Conservation (phyloP, 2,113 vertebrate genomes). For the Pitta sordida region DNA sequence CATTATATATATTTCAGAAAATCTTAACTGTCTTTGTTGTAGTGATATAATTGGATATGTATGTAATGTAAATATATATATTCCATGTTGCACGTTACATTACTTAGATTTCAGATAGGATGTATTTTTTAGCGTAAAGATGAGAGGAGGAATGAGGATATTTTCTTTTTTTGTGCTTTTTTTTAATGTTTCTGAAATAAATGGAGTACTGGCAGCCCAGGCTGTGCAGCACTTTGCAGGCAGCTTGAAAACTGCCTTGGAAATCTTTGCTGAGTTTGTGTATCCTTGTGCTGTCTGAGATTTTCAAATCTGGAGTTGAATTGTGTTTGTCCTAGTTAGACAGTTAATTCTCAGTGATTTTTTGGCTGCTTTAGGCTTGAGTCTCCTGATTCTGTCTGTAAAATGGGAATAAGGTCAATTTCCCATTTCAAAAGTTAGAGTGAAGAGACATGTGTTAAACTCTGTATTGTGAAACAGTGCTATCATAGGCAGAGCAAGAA, state of each 20-base stretch:
- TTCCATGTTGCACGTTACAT: background rate
- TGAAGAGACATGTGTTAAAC: background rate
- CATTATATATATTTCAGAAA: background rate
- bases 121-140: background rate
- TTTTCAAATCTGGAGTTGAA: background rate
- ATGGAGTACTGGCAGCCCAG: background rate
- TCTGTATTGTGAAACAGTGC: background rate
- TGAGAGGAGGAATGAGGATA: background rate
- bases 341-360: background rate
- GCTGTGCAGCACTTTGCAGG: background rate
- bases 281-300: background rate
- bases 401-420: background rate
- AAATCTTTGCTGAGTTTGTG: background rate
- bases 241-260: background rate
- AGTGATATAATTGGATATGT: background rate
- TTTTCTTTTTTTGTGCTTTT: no score
- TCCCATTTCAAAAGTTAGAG: background rate
- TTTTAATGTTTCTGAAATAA: background rate
- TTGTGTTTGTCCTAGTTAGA: background rate
- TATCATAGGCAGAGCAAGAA: background rate
- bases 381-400: background rate
- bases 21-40: background rate
- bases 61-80: background rate
- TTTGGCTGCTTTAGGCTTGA: background rate
- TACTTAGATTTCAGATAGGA: background rate